Conservation (phyloP, 2,113 vertebrate genomes). For the Pleuronectes platessa region DNA sequence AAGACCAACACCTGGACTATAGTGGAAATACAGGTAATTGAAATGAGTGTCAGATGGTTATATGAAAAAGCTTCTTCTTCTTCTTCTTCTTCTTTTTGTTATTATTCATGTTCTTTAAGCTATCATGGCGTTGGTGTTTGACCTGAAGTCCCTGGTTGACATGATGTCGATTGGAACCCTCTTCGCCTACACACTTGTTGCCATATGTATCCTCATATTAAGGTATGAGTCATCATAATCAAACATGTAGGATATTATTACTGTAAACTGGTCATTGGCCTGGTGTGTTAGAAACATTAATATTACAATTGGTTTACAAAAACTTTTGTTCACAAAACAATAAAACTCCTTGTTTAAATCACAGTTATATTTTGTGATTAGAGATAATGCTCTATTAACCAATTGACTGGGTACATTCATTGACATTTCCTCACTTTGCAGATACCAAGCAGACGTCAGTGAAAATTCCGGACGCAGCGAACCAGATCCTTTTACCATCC, state of each 20-base stretch:
- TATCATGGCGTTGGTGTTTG: slow-evolving; percentile 91
- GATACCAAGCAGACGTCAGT: slow-evolving; percentile 73
- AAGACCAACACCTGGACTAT: neutral
- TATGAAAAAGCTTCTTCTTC: neutral
- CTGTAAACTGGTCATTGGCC: neutral
- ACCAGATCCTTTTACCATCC: slow-evolving; percentile 57
- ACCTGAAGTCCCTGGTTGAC: slow-evolving; percentile 92
- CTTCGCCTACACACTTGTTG: slow-evolving; percentile 94
- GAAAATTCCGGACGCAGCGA: slow-evolving; percentile 46
- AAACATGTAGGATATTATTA: neutral
- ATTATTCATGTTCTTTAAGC: slow-evolving; percentile 77
- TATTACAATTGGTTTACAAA: too few relatives aligned
- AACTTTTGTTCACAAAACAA: too few relatives aligned
- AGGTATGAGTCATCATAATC: slow-evolving; percentile 78
- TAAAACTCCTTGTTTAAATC: too few relatives aligned
- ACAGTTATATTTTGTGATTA: neutral
- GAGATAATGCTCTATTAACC: neutral
- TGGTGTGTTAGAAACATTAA: too few relatives aligned
- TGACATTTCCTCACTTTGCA: slow-evolving; percentile 48
- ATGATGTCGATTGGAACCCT: slow-evolving; percentile 97
- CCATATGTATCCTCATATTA: slow-evolving; percentile 93
- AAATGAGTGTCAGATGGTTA: neutral
- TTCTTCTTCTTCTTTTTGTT: neutral
- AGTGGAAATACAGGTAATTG: neutral
- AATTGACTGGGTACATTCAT: neutral